Evolutionary conservation across 2,797 vertebrate species (phyloP).

Genomic region (Cottoperca gobio): DNA sequence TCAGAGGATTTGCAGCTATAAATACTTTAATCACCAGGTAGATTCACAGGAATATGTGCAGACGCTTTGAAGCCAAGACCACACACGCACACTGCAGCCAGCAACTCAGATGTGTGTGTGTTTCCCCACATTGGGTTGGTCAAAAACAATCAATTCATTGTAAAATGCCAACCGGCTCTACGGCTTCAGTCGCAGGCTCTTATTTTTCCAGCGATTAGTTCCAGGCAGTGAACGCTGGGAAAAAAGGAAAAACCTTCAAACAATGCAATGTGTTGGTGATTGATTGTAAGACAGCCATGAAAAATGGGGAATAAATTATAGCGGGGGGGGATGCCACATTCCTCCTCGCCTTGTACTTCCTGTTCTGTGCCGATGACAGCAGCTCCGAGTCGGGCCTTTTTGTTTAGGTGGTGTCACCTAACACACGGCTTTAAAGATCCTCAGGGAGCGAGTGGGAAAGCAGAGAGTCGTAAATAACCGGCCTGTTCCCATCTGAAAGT

Average conservation of each 20-base stretch:
- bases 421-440: slow-evolving; percentile 7
- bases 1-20: slow-evolving; percentile 19
- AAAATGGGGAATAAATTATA: slow-evolving; percentile 54
- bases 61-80: neutral
- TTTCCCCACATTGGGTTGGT: slow-evolving; percentile 15
- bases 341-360: slow-evolving; percentile 24
- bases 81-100: slow-evolving; percentile 22
- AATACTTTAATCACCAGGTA: slow-evolving; percentile 38
- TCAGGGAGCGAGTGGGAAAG: neutral
- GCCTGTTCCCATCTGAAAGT: slow-evolving; percentile 32
- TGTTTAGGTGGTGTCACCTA: slow-evolving; percentile 37
- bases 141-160: slow-evolving; percentile 49
- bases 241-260: slow-evolving; percentile 20
- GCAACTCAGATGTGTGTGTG: neutral
- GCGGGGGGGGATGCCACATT: slow-evolving; percentile 36
- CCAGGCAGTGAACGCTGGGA: slow-evolving; percentile 24
- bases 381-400: slow-evolving; percentile 1
- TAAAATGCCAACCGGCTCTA: slow-evolving; percentile 50
- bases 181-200: slow-evolving; percentile 29
- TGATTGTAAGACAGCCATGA: slow-evolving; percentile 52
- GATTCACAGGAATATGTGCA: slow-evolving; percentile 21
- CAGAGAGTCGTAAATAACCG: neutral
- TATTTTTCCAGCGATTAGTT: slow-evolving; percentile 54
- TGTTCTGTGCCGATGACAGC: neutral
- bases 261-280: slow-evolving; percentile 46